These are phyloP conservation scores for Whitmania pigra DNA, from an alignment of 1,140 invertebrate species.

Conservation along the genomic window DNA sequence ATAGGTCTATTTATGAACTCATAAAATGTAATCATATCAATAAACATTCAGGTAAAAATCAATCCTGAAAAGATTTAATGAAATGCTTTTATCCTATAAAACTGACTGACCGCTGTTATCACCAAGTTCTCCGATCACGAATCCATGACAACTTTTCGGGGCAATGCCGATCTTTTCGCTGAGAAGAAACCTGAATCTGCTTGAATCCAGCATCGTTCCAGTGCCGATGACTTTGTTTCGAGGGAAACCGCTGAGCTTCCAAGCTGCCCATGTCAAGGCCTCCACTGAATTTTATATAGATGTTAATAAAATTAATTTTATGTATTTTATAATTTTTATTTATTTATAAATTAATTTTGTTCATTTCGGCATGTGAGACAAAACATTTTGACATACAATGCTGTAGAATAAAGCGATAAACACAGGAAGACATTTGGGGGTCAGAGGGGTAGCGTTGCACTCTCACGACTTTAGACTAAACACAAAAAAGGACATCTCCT, in stretches of 20 bases:
- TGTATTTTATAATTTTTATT: too few species aligned
- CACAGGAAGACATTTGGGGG: too few species aligned
- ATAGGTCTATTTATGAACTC: background rate
- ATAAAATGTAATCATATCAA: background rate
- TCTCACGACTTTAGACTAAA: too few species aligned
- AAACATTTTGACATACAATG: background rate
- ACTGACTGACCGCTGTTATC: constrained; percentile 57
- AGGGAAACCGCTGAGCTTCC: constrained; percentile 76
- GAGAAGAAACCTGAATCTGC: constrained; percentile 72
- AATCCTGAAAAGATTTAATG: background rate
- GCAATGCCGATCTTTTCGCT: constrained; percentile 66
- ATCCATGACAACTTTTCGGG: constrained; percentile 73
- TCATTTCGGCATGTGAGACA: background rate
- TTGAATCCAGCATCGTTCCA: constrained; percentile 78
- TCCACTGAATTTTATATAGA: constrained; percentile 49
- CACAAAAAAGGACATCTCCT: too few species aligned
- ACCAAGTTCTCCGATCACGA: constrained; percentile 76
- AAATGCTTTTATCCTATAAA: background rate
- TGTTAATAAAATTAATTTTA: too few species aligned
- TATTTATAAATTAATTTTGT: background rate
- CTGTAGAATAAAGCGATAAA: background rate
- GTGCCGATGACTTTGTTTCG: constrained; percentile 73
- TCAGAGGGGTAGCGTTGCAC: too few species aligned
- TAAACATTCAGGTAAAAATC: background rate
- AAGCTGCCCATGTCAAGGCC: constrained; percentile 77